Base-by-base conservation (phyloP, 2,888 invertebrate genomes). In the Incurvaria masculella region DNA sequence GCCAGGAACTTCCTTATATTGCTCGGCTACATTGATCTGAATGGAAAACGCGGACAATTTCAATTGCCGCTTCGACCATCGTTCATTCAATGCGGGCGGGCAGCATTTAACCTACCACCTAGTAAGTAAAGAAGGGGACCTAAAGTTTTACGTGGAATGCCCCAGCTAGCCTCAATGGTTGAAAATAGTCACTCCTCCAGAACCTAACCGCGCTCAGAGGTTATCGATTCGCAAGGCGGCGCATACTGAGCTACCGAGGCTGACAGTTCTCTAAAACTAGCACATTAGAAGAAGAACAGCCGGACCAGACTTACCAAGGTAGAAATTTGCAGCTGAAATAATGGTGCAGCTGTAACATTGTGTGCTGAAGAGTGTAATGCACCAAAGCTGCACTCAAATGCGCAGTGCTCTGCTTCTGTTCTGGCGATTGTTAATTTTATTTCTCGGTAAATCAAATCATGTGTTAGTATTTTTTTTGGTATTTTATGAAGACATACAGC, bases 201-300 rank as follows among this genome's bases (percentile, higher is more conserved):
- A n/a, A n/a, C n/a, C n/a, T n/a, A n/a, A n/a, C n/a, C n/a, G n/a
- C n/a, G n/a, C n/a, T n/a, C 33, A 33, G 33, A 33, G 14, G 14
- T 14, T n/a, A 33, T 14, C 33, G 8, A 8, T 33, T 33, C 33
- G 33, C 33, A n/a, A n/a, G n/a, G n/a, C 33, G 11, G 14, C 4
- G 14, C 8, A n/a, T 33, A 8, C 42, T 16, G 21, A 42, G 18
- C 42, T 21, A 42, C 21, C 21, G 42, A 42, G 21, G 11, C 4
- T 21, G 21, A 21, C 21, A 20, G 14, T n/a, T 21, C 21, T 21
- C 42, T 21, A 42, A 42, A 21, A 21, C 42, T 14, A n/a, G 21
- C 42, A 42, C 42, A 21, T 14, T 21, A 42, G 33, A 33, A 11
- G 42, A 42, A 42, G 19, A 16, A 21, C 42, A 42, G 42, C 21